Conservation (phyloP, 2,797 vertebrate genomes). For the Alauda arvensis region DNA sequence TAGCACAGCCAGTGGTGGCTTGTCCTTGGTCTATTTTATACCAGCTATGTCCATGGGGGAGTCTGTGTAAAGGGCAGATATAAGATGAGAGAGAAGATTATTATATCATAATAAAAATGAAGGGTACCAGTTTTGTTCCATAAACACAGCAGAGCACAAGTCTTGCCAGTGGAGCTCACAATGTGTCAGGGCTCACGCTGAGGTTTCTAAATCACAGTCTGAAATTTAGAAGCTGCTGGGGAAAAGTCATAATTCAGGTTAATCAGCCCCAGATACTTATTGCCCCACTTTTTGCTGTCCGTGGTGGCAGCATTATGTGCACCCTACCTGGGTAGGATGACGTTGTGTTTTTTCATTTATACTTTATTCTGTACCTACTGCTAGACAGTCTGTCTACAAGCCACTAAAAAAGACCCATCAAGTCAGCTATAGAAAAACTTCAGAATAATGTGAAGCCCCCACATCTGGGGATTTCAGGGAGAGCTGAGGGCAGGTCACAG, state of each 20-base stretch:
- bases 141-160: not conserved
- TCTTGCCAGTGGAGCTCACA: not conserved
- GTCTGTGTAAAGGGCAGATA: not conserved
- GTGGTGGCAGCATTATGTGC: not conserved
- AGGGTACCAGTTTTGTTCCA: not conserved
- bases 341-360: not conserved
- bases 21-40: conserved; percentile 1
- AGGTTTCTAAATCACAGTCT: not conserved
- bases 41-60: not conserved
- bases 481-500: not conserved
- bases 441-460: not conserved
- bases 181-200: rapidly evolving
- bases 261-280: not conserved
- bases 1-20: not conserved
- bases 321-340: not conserved
- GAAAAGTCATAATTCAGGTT: not conserved
- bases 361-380: not conserved
- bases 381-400: not conserved
- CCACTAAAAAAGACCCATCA: not conserved
- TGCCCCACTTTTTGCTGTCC: not conserved
- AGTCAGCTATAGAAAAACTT: not conserved
- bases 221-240: not conserved
- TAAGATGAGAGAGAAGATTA: not conserved
- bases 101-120: not conserved
- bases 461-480: not conserved